These are phyloP conservation scores for Sorex fumeus DNA, from an alignment of 2,113 vertebrate genomes.

Conservation along the genomic window DNA sequence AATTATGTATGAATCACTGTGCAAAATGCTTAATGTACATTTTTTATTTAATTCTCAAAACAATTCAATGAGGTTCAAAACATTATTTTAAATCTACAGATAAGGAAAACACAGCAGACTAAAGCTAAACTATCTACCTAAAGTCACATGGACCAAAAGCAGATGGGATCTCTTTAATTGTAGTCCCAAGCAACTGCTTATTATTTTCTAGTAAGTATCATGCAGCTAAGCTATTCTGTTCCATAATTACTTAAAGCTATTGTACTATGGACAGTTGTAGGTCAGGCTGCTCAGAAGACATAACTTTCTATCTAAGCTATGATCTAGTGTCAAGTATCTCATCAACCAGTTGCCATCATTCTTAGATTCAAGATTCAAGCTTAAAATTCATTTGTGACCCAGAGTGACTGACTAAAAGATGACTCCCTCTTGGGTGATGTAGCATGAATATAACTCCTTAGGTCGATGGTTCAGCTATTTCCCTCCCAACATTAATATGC, in stretches of 20 bases:
- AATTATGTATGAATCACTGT: not conserved
- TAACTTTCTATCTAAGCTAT: not conserved
- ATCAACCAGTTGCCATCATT: not conserved
- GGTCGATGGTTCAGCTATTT: not conserved
- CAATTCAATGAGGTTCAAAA: not conserved
- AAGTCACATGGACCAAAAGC: not conserved
- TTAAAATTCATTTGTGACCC: not conserved
- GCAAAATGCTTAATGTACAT: not conserved
- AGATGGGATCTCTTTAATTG: too few relatives aligned
- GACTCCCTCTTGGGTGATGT: not conserved
- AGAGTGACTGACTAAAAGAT: not conserved
- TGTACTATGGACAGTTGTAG: not conserved
- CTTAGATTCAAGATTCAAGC: not conserved
- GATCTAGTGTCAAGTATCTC: not conserved
- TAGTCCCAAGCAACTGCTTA: not conserved
- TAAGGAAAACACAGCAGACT: not conserved
- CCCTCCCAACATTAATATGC: not conserved
- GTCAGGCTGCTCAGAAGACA: not conserved
- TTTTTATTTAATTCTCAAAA: conserved; percentile 34
- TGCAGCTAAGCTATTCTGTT: not conserved
- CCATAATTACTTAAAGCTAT: not conserved
- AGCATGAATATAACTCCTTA: not conserved
- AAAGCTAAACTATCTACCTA: not conserved
- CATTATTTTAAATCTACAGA: not conserved
- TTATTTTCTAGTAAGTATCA: not conserved